Base-by-base conservation (phyloP, 1,140 invertebrate species). In the Platyscapa corneri region DNA sequence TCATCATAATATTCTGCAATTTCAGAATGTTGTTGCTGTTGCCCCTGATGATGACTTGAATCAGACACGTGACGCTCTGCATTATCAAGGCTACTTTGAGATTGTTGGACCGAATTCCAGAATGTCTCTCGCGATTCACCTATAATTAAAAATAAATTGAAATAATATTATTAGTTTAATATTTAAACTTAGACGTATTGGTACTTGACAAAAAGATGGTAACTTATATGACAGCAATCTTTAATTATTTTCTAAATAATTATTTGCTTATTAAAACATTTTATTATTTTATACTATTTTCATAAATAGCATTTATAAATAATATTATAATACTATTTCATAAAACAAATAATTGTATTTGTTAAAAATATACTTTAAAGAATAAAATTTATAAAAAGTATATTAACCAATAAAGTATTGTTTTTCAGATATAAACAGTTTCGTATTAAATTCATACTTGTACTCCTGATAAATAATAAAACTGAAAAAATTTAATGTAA, bases 1-100 rank as follows among this genome's bases (percentile, higher is more conserved):
- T 81, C 56, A 46, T 86, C 81, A 46, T 83, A 83, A n/a, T 86
- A 86, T 67, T 86, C 85, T 30, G 70, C 37, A 49, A 70, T 23
- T 34, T 39, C 83, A 16, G 84, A 39, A 42, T 77, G 79, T 37
- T 67, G 79, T 42, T 42, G 64, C 39, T 81, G 79, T 34, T 46
- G 79, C 16, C 14, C 23, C 78, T 49, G 79, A 8, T 53, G 64
- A 27, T 46, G 37, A 10, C 37, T 49, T 30, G 23, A 30, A 34
- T 16, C 32, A 32, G n/a, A 56, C 12, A 67, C 56, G 0, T 12
- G 65, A 72, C 70, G 30, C 23, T 27, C 37, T 74, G 27, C 14
- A 74, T 53, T 46, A 30, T 74, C 42, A 39, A n/a, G 8, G 42
- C n/a, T 49, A 20, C 27, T 65, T 37, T 39, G 60, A 74, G 70